Conservation (phyloP, 2,113 vertebrate species). For the Calidris pygmaea region DNA sequence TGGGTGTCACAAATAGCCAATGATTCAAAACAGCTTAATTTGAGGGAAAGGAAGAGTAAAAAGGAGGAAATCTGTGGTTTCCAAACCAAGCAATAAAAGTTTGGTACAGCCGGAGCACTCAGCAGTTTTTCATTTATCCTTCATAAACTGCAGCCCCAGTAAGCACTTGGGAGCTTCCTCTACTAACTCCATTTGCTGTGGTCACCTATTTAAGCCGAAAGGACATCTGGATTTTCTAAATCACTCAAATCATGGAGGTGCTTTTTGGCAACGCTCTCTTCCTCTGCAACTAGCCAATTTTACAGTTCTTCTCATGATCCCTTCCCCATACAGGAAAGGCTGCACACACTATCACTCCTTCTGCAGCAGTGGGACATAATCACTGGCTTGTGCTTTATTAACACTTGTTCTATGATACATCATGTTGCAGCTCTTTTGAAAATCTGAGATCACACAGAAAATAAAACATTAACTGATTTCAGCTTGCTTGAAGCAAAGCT, state of each 20-base stretch:
- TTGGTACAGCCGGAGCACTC: conserved; percentile 30
- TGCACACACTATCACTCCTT: neutral
- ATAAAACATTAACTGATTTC: neutral
- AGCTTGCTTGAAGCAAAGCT: neutral
- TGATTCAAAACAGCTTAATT: conserved; percentile 49
- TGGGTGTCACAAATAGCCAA: conserved; percentile 50
- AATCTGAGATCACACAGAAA: neutral
- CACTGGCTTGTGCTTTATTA: neutral
- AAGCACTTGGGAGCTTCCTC: conserved; percentile 10
- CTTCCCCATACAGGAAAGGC: neutral
- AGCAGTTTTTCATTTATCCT: conserved; percentile 62
- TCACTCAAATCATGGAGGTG: neutral
- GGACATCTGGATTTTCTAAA: conserved; percentile 58
- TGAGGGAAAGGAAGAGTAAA: conserved; percentile 4
- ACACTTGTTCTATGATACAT: neutral
- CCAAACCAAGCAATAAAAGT: conserved; percentile 59
- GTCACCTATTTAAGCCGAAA: conserved; percentile 40
- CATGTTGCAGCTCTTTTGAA: neutral
- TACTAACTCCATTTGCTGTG: conserved; percentile 6
- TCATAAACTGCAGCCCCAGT: neutral
- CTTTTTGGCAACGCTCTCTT: conserved; percentile 21
- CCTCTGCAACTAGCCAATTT: conserved; percentile 14
- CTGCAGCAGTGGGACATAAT: neutral
- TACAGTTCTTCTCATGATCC: neutral
- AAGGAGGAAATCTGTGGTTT: conserved; percentile 56